A percentile compares a stretch with the other conserved stretches of the same genome.
Evolutionary conservation across 2,888 invertebrate species (phyloP).

Genomic region (Temnothorax ravouxi): DNA sequence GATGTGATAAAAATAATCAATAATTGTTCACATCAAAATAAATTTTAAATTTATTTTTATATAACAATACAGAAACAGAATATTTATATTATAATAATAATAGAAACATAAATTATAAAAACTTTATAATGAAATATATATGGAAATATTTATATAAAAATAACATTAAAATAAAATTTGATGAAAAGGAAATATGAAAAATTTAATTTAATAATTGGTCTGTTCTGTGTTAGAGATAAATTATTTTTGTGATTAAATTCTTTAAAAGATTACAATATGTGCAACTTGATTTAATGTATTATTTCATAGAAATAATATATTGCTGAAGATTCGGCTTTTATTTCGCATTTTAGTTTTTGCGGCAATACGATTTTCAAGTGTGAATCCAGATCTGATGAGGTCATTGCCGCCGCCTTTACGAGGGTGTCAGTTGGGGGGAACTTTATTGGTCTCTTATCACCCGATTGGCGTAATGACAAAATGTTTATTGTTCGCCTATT

Average conservation of each 20-base stretch:
- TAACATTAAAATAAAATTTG: background rate
- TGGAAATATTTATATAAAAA: background rate
- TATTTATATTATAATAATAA: background rate
- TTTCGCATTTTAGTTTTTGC: slow-evolving; percentile 26
- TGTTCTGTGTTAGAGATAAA: background rate
- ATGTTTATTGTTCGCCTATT: slow-evolving; percentile 76
- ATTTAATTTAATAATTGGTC: background rate
- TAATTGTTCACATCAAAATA: background rate
- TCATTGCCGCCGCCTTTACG: slow-evolving; percentile 73
- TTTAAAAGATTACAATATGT: background rate
- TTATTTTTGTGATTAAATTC: background rate
- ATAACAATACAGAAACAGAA: background rate
- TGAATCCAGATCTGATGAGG: slow-evolving; percentile 50
- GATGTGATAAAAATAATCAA: background rate
- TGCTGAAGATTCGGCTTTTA: background rate
- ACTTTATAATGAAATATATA: background rate
- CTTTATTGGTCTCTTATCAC: slow-evolving; percentile 75
- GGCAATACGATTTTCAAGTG: slow-evolving; percentile 18
- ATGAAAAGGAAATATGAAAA: background rate
- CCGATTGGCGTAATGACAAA: slow-evolving; percentile 74
- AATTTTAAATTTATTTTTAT: background rate
- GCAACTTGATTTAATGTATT: background rate
- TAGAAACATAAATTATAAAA: background rate
- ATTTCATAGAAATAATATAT: background rate
- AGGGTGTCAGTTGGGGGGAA: slow-evolving; percentile 58